A percentile compares a stretch with the other conserved stretches of the same genome.
Evolutionary conservation across 1,140 invertebrate genomes (phyloP).

Genomic region (Drosophila mayri): DNA sequence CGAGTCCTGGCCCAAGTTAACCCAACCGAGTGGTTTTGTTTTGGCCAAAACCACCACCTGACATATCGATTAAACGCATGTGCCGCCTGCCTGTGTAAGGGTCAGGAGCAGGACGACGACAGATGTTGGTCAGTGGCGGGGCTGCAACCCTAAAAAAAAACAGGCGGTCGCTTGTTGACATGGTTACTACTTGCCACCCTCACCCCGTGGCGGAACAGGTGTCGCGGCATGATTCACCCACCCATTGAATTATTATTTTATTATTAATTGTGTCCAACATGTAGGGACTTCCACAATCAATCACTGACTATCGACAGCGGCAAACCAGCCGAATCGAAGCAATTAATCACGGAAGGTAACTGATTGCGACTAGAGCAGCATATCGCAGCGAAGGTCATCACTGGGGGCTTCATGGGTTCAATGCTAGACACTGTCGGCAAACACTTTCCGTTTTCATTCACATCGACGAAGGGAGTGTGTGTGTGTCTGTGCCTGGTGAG

Average conservation of each 20-base stretch:
- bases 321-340: conserved; percentile 24
- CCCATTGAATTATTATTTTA: conserved; percentile 24
- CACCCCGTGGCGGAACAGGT: conserved; percentile 19
- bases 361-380: conserved; percentile 50
- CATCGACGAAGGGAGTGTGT: background rate
- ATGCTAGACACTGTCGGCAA: conserved; percentile 29
- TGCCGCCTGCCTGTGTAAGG: conserved; percentile 9
- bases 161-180: conserved; percentile 47
- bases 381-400: conserved; percentile 32
- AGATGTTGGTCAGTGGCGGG: conserved; percentile 69
- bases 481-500: conserved; percentile 5
- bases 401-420: conserved; percentile 23
- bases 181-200: conserved; percentile 41
- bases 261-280: conserved; percentile 32
- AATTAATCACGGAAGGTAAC: conserved; percentile 51
- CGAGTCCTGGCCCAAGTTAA: background rate
- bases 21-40: conserved; percentile 14
- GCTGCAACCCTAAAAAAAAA: conserved; percentile 48
- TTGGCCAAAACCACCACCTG: conserved; percentile 35
- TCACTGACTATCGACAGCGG: conserved; percentile 31
- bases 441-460: conserved; percentile 56
- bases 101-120: conserved; percentile 47
- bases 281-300: conserved; percentile 28
- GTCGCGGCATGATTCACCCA: conserved; percentile 22
- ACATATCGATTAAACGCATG: conserved; percentile 52